Percentiles rank a stretch among this genome's conserved stretches.
Evolutionary conservation across 2,113 vertebrate genomes (phyloP).

Genomic region (Geococcyx californianus): DNA sequence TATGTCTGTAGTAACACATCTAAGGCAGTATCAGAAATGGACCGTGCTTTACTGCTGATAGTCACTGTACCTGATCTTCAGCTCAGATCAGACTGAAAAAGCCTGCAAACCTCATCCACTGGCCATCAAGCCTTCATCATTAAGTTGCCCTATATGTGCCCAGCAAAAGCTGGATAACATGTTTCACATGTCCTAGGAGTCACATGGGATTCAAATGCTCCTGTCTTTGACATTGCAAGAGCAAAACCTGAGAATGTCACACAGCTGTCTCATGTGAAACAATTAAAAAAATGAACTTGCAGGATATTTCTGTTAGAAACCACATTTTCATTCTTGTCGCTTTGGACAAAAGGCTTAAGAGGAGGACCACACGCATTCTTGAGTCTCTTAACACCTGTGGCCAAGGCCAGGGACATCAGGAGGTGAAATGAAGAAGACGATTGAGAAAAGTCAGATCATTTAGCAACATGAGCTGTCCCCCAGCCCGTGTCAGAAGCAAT

Average conservation of each 20-base stretch:
- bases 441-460: background rate
- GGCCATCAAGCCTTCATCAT: background rate
- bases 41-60: background rate
- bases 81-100: background rate
- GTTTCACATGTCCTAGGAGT: background rate
- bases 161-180: background rate
- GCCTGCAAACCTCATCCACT: background rate
- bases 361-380: background rate
- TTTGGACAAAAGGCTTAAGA: background rate
- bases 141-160: background rate
- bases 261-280: background rate
- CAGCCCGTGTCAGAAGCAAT: background rate
- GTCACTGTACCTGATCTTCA: background rate
- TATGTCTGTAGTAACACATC: rapidly evolving
- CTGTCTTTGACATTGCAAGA: background rate
- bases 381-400: background rate
- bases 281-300: background rate
- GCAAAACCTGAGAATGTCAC: background rate
- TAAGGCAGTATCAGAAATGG: background rate
- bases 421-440: background rate
- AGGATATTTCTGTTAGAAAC: background rate
- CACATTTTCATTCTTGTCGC: background rate
- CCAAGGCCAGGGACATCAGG: background rate
- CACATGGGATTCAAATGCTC: background rate
- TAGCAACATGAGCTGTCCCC: background rate